These are phyloP conservation scores for Lasioglossum baleicum DNA, from an alignment of 1,140 invertebrate genomes.

Conservation along the genomic window DNA sequence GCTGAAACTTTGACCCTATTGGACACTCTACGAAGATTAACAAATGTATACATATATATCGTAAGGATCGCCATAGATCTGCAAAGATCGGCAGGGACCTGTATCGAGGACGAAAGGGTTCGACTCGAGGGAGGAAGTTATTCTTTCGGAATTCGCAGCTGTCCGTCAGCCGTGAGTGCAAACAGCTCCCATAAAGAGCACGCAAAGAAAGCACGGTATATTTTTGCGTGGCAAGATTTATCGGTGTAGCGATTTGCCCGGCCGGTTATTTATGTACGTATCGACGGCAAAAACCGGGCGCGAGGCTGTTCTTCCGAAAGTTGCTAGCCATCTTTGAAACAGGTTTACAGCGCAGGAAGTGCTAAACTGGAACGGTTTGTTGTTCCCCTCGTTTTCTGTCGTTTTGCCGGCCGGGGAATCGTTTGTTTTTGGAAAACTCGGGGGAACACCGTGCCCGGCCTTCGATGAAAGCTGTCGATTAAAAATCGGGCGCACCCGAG, in stretches of 20 bases:
- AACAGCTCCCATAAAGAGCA: constrained; percentile 23
- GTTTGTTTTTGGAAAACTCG: background rate
- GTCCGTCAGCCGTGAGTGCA: constrained; percentile 5
- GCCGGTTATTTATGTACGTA: background rate
- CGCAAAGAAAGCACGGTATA: constrained; percentile 38
- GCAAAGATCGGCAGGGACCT: background rate
- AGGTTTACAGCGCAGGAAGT: constrained; percentile 1
- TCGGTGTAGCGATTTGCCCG: constrained; percentile 10
- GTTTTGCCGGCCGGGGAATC: background rate
- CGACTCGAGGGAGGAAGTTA: constrained; percentile 21
- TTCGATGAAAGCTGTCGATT: background rate
- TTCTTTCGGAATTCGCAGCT: constrained; percentile 39
- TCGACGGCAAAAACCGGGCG: background rate
- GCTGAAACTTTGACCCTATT: too few species aligned
- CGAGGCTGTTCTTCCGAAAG: background rate
- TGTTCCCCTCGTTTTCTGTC: background rate
- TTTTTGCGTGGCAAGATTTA: constrained; percentile 30
- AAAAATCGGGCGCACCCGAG: too few species aligned
- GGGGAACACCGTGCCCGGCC: background rate
- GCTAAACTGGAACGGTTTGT: background rate
- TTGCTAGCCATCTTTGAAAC: background rate
- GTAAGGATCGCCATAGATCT: too few species aligned
- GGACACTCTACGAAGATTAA: too few species aligned
- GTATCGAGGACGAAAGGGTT: background rate
- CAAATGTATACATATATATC: too few species aligned